Base-by-base conservation (phyloP, 2,888 invertebrate genomes). In the Yponomeuta malinellus region DNA sequence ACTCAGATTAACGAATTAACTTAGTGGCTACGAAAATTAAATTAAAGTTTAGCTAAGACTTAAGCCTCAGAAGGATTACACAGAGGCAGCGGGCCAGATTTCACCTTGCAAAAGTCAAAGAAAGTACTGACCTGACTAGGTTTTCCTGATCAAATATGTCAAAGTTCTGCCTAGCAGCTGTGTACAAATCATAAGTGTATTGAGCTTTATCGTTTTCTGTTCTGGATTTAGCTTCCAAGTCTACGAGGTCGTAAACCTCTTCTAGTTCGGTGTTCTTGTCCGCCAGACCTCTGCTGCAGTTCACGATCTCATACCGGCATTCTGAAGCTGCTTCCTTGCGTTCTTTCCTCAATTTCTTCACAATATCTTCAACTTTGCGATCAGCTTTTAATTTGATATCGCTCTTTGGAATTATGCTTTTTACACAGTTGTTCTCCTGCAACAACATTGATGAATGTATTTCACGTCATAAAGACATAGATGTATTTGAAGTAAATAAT, bases 131-230 rank as follows among this genome's bases (percentile, higher is more conserved):
- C 92, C 90, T 84, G 4, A 90, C 82, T 72, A 90, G 76, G 74
- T 89, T 82, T 79, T 93, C 90, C 74, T 92, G 76, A 87, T 89
- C 87, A 9, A 83, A 82, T 43, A 89, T 83, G 79, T 90, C 88
- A 79, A 92, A 88, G 72, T 89, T 88, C 66, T 83, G 78, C 73
- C 85, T 87, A 1, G 85, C 83, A 5, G 88, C 81, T 6, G 86
- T 84, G 72, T 93, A 93, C 70, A 93, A 72, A 74, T 93, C 93
- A 74, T 91, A 93, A 3, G 86, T 88, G 78, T 88, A 91, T 71
- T 87, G 80, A 0, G 78, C 80, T 74, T 85, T 78, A 0, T 75
- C 76, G 70, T 82, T 79, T 15, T 78, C 80, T 71, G 86, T 83
- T 68, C 76, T 80, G 2, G 78, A 76, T 63, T 79, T 84, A 70